Evolutionary conservation across 2,888 invertebrate species (phyloP).

Genomic region (Abrostola tripartita): DNA sequence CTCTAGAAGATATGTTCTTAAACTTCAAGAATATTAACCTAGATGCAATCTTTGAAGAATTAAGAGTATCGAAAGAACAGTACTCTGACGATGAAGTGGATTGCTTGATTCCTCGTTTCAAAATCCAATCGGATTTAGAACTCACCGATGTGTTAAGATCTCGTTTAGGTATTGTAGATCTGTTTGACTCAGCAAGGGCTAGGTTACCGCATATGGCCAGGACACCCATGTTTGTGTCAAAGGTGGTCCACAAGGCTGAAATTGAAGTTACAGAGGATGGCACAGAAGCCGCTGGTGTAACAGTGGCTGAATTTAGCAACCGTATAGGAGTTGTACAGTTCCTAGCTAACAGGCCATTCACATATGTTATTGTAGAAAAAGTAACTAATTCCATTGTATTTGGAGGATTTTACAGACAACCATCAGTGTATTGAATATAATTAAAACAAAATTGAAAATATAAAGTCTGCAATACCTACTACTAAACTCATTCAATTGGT

Average conservation of each 20-base stretch:
- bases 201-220: constrained; percentile 82
- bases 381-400: constrained; percentile 82
- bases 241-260: constrained; percentile 91
- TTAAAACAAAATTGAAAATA: constrained; percentile 13
- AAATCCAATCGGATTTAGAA: constrained; percentile 87
- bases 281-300: constrained; percentile 90
- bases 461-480: constrained; percentile 17
- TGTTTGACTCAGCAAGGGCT: constrained; percentile 85
- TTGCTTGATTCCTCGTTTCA: constrained; percentile 90
- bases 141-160: constrained; percentile 84
- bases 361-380: constrained; percentile 91
- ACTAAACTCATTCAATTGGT: constrained; percentile 9
- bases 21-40: constrained; percentile 83
- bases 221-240: constrained; percentile 86
- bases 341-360: constrained; percentile 90
- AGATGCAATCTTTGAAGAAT: constrained; percentile 82
- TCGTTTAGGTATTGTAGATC: constrained; percentile 81
- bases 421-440: constrained; percentile 69
- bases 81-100: constrained; percentile 90
- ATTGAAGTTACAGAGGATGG: constrained; percentile 93
- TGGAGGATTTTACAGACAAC: constrained; percentile 78
- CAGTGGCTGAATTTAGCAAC: constrained; percentile 83
- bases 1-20: constrained; percentile 84
- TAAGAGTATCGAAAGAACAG: constrained; percentile 82
- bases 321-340: constrained; percentile 88